phyloP scores from a whole-genome alignment of 2,113 vertebrate genomes.

The Aldabrachelys gigantea region DNA sequence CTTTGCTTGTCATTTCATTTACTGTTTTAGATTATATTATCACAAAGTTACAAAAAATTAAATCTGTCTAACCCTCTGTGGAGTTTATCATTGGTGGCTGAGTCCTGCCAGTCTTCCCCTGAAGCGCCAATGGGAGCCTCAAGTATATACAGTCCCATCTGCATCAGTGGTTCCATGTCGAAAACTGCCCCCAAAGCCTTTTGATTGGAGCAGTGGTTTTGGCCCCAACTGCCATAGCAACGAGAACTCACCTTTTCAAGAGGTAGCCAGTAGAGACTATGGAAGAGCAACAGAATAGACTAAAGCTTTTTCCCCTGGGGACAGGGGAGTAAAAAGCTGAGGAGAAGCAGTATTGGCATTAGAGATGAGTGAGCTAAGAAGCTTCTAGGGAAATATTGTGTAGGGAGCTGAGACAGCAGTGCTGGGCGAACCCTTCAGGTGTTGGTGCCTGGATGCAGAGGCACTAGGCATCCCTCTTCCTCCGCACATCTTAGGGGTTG shows the following conservation, averaged over 20 bases:
- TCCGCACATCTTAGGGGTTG: neutral
- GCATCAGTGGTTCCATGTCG: neutral
- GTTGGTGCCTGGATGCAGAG: neutral
- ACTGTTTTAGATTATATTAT: neutral
- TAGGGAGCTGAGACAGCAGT: neutral
- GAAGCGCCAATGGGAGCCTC: neutral
- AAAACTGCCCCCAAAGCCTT: neutral
- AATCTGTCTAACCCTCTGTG: neutral
- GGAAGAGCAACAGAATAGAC: neutral
- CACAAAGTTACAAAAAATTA: neutral
- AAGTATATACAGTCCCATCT: neutral
- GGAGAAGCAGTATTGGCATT: neutral
- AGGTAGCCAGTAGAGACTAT: neutral
- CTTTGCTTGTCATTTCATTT: constrained; percentile 1
- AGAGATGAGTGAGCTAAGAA: neutral
- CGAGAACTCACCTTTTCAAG: neutral
- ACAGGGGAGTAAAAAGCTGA: neutral
- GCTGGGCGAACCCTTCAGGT: neutral
- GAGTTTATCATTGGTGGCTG: neutral
- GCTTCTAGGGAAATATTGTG: neutral
- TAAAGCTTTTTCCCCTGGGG: neutral
- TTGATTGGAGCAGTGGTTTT: neutral
- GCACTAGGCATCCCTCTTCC: fast-evolving
- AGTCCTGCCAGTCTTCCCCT: neutral
- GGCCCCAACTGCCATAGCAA: neutral